phyloP scores from a whole-genome alignment of 2,113 vertebrate genomes.

The Cariama cristata region DNA sequence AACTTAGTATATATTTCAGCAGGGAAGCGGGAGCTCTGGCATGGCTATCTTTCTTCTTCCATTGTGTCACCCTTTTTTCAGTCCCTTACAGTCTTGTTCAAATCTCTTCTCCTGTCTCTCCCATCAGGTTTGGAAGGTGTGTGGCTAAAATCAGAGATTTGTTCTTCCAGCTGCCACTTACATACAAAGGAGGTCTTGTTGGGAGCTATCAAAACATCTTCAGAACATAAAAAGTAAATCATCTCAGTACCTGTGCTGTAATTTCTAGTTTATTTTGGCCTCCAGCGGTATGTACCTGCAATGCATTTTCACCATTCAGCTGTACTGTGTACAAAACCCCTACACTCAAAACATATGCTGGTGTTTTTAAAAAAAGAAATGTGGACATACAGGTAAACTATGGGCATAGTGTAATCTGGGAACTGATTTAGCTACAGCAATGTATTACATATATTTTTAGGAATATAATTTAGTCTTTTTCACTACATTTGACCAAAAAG shows the following conservation, averaged over 20 bases:
- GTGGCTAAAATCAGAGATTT: neutral
- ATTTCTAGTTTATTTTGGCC: neutral
- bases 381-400: neutral
- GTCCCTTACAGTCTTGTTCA: neutral
- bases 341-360: rapidly evolving
- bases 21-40: neutral
- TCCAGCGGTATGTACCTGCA: neutral
- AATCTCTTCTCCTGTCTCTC: neutral
- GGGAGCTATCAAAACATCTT: neutral
- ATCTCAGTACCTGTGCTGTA: neutral
- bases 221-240: neutral
- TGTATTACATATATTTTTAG: neutral
- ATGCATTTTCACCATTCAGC: neutral
- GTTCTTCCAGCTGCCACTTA: neutral
- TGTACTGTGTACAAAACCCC: rapidly evolving
- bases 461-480: neutral
- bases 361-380: too few species aligned
- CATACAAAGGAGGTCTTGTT: neutral
- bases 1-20: neutral
- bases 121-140: neutral
- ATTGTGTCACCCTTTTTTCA: neutral
- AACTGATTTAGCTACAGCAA: neutral
- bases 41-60: neutral
- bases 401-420: neutral
- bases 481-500: neutral